Evolutionary conservation across 2,113 vertebrate genomes (phyloP).

Genomic region (Boleophthalmus pectinirostris): DNA sequence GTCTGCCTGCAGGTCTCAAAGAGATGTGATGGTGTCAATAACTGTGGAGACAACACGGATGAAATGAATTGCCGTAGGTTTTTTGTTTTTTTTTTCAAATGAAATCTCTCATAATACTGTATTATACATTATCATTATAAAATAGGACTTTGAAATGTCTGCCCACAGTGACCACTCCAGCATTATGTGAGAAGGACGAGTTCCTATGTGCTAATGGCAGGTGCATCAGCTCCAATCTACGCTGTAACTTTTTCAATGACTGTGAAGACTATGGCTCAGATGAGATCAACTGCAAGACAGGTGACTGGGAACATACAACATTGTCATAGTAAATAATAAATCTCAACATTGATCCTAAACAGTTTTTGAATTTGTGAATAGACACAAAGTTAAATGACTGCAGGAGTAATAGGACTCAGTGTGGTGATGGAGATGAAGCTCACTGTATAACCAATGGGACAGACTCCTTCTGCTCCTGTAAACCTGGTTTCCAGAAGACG

Average conservation of each 20-base stretch:
- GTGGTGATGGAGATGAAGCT: constrained; percentile 85
- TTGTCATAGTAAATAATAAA: background rate
- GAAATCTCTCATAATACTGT: background rate
- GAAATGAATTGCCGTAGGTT: constrained; percentile 90
- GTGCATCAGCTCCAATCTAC: constrained; percentile 86
- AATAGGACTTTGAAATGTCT: background rate
- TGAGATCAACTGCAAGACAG: constrained; percentile 79
- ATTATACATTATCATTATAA: constrained; percentile 1
- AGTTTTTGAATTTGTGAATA: constrained; percentile 23
- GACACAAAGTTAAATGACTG: constrained; percentile 88
- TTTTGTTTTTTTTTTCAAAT: too few species aligned
- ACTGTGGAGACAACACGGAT: constrained; percentile 92
- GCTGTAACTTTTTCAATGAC: constrained; percentile 94
- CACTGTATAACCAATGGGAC: constrained; percentile 82
- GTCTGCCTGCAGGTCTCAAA: constrained; percentile 90
- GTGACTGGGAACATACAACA: constrained; percentile 28
- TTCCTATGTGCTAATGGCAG: constrained; percentile 85
- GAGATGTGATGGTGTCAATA: constrained; percentile 87
- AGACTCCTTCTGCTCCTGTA: constrained; percentile 89
- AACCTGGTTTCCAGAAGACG: constrained; percentile 87
- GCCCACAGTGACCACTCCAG: constrained; percentile 48
- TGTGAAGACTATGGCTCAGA: constrained; percentile 93
- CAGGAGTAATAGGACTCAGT: constrained; percentile 83
- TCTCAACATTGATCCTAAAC: background rate
- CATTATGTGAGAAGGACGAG: constrained; percentile 87